phyloP scores from a whole-genome alignment of 2,888 invertebrate species.

The Epinotia brunnichana region DNA sequence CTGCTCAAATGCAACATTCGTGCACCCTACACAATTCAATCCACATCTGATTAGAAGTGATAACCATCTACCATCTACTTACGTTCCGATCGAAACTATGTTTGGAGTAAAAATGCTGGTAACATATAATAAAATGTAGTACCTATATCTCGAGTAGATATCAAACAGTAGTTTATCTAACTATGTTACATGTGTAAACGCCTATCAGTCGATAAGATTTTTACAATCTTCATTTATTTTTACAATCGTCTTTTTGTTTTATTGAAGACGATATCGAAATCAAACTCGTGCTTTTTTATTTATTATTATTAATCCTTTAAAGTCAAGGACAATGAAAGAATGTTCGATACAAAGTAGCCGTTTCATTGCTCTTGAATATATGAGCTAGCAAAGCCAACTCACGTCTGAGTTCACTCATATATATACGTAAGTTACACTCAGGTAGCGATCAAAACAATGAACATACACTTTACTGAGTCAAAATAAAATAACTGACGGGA shows the following conservation, averaged over 20 bases:
- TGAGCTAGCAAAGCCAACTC: too few species aligned
- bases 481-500: background rate
- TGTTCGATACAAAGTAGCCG: too few species aligned
- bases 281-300: conserved; percentile 12
- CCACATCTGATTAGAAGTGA: background rate
- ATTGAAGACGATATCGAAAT: conserved; percentile 28
- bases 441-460: too few species aligned
- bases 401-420: too few species aligned
- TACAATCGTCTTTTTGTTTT: conserved; percentile 19
- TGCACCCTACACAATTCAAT: conserved; percentile 2
- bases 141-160: conserved; percentile 29
- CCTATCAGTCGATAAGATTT: conserved; percentile 40
- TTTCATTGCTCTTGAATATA: too few species aligned
- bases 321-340: background rate
- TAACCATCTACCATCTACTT: background rate
- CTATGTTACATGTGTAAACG: conserved; percentile 39
- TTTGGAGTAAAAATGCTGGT: background rate
- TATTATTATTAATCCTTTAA: background rate
- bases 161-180: conserved; percentile 47
- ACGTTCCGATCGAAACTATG: background rate
- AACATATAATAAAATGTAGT: conserved; percentile 14
- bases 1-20: conserved; percentile 1
- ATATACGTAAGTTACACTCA: background rate
- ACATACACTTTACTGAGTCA: too few species aligned
- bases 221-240: conserved; percentile 33